These are phyloP conservation scores for Scopus umbretta DNA, from an alignment of 2,113 vertebrate genomes.

Conservation along the genomic window DNA sequence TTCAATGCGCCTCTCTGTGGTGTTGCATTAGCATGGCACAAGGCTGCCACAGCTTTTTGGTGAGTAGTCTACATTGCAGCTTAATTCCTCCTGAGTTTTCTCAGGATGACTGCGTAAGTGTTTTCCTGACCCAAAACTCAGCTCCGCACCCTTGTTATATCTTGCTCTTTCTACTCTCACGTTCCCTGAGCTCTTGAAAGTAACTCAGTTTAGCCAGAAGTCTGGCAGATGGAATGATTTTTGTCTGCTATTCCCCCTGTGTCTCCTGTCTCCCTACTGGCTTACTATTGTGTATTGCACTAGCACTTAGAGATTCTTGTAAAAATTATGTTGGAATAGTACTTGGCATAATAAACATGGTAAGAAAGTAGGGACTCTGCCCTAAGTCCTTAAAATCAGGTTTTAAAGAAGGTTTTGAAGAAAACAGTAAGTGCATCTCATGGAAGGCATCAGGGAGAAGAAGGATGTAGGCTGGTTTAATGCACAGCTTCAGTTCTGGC, in stretches of 20 bases:
- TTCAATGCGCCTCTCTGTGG: neutral
- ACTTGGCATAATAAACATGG: neutral
- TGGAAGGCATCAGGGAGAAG: neutral
- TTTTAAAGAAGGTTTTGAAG: neutral
- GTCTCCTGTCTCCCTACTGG: neutral
- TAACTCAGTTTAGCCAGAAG: neutral
- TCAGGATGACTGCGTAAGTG: neutral
- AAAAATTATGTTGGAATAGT: neutral
- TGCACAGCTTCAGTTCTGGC: neutral
- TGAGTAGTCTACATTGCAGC: accelerated
- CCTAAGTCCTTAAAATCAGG: neutral
- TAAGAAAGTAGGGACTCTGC: neutral
- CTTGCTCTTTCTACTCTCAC: neutral
- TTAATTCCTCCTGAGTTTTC: neutral
- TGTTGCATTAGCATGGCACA: neutral
- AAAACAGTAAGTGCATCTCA: neutral
- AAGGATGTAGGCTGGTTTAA: neutral
- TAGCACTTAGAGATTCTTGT: neutral
- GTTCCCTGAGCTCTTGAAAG: neutral
- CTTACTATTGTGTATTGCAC: neutral
- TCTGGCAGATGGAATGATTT: neutral
- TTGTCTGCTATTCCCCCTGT: neutral
- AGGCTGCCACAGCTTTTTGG: neutral
- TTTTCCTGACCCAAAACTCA: neutral
- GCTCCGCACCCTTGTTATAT: neutral